These are phyloP conservation scores for Corythaixoides concolor DNA, from an alignment of 2,113 vertebrate genomes.

Conservation along the genomic window DNA sequence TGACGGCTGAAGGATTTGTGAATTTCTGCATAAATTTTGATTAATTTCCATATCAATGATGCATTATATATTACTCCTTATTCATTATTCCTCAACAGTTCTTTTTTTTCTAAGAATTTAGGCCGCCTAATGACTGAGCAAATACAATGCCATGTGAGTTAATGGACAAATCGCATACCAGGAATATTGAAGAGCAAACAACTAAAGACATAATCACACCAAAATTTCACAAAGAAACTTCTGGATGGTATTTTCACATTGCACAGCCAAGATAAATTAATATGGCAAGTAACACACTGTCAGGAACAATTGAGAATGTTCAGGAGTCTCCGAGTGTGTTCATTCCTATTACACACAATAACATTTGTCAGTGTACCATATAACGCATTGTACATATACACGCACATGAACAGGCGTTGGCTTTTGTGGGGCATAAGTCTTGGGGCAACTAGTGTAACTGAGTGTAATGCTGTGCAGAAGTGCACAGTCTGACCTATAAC, in stretches of 20 bases:
- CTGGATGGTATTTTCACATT: not conserved
- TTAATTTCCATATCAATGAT: slow-evolving; percentile 10
- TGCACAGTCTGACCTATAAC: not conserved
- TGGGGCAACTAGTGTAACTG: not conserved
- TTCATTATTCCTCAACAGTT: not conserved
- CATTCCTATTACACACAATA: not conserved
- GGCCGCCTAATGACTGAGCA: not conserved
- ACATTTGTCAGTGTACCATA: not conserved
- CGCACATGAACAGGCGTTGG: not conserved
- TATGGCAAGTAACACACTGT: not conserved
- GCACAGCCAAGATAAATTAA: not conserved
- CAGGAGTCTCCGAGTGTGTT: not conserved
- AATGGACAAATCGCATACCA: not conserved
- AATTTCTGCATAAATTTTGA: slow-evolving; percentile 17
- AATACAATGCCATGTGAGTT: not conserved
- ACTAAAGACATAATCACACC: not conserved
- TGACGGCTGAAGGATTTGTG: not conserved
- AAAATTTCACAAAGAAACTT: not conserved
- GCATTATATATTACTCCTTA: not conserved
- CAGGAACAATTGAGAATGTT: not conserved
- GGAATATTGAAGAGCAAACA: not conserved
- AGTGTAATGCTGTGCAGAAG: not conserved
- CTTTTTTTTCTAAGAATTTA: slow-evolving; percentile 14
- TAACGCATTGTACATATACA: rapidly evolving
- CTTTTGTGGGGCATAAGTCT: not conserved